Percentiles rank a stretch among this genome's conserved stretches.
Conservation (phyloP, 2,113 vertebrate species). For the Sapajus apella region DNA sequence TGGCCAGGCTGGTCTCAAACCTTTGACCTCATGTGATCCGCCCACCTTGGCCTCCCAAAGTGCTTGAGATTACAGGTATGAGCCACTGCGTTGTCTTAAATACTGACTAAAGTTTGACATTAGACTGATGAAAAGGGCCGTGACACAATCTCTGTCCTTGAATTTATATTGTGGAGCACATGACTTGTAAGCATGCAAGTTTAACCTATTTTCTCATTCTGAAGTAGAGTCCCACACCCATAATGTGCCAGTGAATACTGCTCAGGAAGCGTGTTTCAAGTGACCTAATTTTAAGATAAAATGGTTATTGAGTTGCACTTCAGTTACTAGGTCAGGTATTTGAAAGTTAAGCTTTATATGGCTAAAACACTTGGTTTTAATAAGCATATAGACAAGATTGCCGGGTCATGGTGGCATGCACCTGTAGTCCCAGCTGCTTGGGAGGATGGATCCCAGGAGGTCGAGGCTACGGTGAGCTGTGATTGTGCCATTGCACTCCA, state of each 20-base stretch:
- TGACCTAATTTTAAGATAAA: slow-evolving; percentile 26
- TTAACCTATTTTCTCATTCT: background rate
- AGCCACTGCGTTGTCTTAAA: background rate
- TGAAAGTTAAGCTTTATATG: slow-evolving; percentile 3
- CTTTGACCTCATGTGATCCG: no score
- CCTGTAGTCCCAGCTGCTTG: no score
- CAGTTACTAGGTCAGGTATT: slow-evolving; percentile 14
- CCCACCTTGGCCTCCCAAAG: no score
- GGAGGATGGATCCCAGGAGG: no score
- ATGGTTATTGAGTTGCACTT: background rate
- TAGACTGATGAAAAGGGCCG: background rate
- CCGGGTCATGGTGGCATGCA: no score
- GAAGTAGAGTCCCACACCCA: background rate
- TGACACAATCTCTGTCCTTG: background rate
- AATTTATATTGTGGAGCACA: background rate
- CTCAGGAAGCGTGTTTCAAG: background rate
- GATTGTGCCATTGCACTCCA: no score
- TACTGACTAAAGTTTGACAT: background rate
- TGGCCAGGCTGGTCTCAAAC: no score
- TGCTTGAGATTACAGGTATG: no score
- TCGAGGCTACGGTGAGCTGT: no score
- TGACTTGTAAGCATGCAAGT: background rate
- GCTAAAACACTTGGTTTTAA: background rate
- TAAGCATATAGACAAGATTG: background rate
- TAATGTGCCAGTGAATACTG: background rate